Base-by-base conservation (phyloP, 2,797 vertebrate species). In the Silurus aristotelis region DNA sequence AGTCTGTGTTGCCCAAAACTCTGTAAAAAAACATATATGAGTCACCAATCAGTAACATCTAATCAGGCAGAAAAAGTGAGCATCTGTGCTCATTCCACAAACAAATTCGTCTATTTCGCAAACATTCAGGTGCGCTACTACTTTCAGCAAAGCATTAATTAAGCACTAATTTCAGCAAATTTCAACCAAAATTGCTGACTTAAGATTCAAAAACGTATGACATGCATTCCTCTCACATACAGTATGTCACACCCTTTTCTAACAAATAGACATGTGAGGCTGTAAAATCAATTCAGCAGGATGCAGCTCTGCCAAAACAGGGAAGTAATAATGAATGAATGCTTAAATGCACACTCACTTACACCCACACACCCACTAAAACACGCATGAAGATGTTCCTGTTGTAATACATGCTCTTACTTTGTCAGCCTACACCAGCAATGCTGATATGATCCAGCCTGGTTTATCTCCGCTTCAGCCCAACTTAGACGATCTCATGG, bases 381-480 rank as follows among this genome's bases (percentile, higher is more conserved):
- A 31, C 85, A 19, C 15, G 25, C 31, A 15, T 13, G 25, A 31
- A 20, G n/a, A 77, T 2, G 9, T 73, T 63, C 48, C 48, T 75
- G 52, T 56, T 56, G 43, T 61, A 20, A 58, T 83, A 6, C 73
- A 72, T 12, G 52, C 84, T 55, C 85, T 46, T 80, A 73, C 38
- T 14, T 80, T 86, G 20, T 83, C 94, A 99, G 98, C 90, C 0
- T 99, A 99, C 80, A 92, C 95, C 0, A 96, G 94, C 91, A 99
- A 99, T 13, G 98, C 98, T 81, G 98, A 99, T 87, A 97, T 99
- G 93, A 99, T 99, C 92, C 98, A 99, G 91, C 98, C 98, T 0
- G 98, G 96, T 83, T 90, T 99, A 92, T 96, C 96, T 0, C 97
- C 97, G 0, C 94, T 99, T 86, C 98, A 99, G 93, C 97, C 97